These are phyloP conservation scores for Ginglymostoma cirratum DNA, from an alignment of 2,113 vertebrate genomes.

Conservation along the genomic window DNA sequence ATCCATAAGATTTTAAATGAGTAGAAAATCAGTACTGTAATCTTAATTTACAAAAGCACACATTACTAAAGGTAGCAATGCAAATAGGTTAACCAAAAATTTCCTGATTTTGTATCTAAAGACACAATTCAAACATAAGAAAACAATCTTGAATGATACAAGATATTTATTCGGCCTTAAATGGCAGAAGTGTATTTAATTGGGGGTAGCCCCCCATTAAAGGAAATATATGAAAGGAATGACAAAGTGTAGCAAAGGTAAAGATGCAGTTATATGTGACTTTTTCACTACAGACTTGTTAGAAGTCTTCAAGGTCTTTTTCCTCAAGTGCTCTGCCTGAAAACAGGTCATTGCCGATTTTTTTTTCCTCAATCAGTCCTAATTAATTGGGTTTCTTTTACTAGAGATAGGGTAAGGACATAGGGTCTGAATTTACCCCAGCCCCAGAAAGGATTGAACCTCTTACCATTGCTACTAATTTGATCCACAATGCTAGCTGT, in stretches of 20 bases:
- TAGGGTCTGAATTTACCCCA: too few relatives aligned
- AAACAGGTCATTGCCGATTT: too few relatives aligned
- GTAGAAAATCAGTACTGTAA: background rate
- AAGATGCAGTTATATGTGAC: background rate
- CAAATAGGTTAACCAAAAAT: background rate
- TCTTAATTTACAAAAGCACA: background rate
- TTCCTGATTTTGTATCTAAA: background rate
- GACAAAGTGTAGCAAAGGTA: background rate
- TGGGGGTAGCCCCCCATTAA: background rate
- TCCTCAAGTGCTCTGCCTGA: too few relatives aligned
- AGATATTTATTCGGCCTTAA: background rate
- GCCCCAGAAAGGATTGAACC: too few relatives aligned
- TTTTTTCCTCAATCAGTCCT: too few relatives aligned
- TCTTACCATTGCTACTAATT: too few relatives aligned
- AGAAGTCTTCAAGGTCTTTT: too few relatives aligned
- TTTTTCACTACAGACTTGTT: background rate
- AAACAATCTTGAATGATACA: background rate
- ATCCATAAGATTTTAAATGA: background rate
- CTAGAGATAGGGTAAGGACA: too few relatives aligned
- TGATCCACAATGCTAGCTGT: too few relatives aligned
- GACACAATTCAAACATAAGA: background rate
- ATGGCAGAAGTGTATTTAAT: background rate
- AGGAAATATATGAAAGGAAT: background rate
- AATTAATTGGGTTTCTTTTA: too few relatives aligned
- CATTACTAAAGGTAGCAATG: background rate